Evolutionary conservation across 2,797 vertebrate species (phyloP).

Genomic region (Clarias platycephalus): DNA sequence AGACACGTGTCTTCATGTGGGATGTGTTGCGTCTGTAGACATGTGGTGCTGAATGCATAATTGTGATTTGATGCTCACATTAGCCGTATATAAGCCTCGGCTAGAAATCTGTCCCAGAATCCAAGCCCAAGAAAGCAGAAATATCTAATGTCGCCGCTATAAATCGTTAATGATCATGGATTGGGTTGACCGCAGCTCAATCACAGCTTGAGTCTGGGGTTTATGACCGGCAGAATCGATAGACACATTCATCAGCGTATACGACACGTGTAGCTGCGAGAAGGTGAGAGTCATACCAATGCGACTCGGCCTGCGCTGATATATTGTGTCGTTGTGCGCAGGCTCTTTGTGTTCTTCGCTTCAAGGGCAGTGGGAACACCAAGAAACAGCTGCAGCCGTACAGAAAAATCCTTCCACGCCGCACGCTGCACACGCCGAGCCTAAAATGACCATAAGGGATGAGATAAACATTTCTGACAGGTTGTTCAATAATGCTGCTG

Average conservation of each 20-base stretch:
- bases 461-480: constrained; percentile 23
- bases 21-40: constrained; percentile 23
- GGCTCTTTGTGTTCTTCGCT: neutral
- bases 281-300: constrained; percentile 55
- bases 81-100: neutral
- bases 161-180: constrained; percentile 35
- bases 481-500: constrained; percentile 6
- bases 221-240: constrained; percentile 17
- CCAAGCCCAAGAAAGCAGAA: neutral
- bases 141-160: neutral
- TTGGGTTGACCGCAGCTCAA: constrained; percentile 8
- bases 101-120: constrained; percentile 9
- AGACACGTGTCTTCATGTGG: constrained; percentile 26
- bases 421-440: neutral
- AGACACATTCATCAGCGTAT: constrained; percentile 38
- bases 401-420: neutral
- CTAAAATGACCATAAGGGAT: constrained; percentile 26
- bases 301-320: constrained; percentile 18
- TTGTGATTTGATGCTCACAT: constrained; percentile 25
- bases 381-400: neutral
- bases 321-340: constrained; percentile 22
- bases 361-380: constrained; percentile 35
- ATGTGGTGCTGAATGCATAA: constrained; percentile 40
- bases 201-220: constrained; percentile 6
- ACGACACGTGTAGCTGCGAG: constrained; percentile 40